phyloP scores from a whole-genome alignment of 2,113 vertebrate genomes.

The Lampris megalopsis region DNA sequence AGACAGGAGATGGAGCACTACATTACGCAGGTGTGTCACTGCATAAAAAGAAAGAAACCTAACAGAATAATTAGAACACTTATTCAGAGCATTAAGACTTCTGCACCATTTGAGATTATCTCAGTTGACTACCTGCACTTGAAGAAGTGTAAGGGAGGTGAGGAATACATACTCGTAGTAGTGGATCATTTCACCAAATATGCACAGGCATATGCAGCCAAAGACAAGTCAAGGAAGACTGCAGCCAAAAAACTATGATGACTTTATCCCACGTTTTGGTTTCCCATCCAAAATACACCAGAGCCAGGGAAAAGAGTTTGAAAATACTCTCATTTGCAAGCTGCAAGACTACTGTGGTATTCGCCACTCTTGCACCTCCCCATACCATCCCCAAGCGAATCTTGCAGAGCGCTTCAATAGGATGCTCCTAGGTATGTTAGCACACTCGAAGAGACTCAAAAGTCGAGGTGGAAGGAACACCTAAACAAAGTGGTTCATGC shows the following conservation, averaged over 20 bases:
- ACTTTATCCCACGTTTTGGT: constrained; percentile 34
- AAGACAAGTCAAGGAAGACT: too few species aligned
- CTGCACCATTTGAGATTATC: too few species aligned
- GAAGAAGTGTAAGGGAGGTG: too few species aligned
- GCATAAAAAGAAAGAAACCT: too few species aligned
- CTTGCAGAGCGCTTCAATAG: constrained; percentile 17
- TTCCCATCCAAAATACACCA: constrained; percentile 39
- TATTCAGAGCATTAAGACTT: too few species aligned
- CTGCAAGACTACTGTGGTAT: constrained; percentile 29
- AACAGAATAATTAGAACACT: too few species aligned
- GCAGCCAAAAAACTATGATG: constrained; percentile 15
- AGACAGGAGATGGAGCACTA: too few species aligned
- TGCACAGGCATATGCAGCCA: too few species aligned
- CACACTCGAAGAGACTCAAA: constrained; percentile 38
- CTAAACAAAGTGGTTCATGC: constrained; percentile 49
- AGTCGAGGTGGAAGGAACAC: constrained; percentile 44
- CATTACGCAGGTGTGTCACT: too few species aligned
- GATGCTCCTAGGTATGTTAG: constrained; percentile 37
- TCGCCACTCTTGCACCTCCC: constrained; percentile 1
- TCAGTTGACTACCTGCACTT: too few species aligned
- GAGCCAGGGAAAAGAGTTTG: constrained; percentile 36
- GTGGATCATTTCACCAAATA: too few species aligned
- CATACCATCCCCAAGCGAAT: constrained; percentile 28
- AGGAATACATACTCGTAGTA: too few species aligned
- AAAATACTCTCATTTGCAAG: constrained; percentile 31